Conservation (phyloP, 2,797 vertebrate genomes). For the Hephaestus fuliginosus region DNA sequence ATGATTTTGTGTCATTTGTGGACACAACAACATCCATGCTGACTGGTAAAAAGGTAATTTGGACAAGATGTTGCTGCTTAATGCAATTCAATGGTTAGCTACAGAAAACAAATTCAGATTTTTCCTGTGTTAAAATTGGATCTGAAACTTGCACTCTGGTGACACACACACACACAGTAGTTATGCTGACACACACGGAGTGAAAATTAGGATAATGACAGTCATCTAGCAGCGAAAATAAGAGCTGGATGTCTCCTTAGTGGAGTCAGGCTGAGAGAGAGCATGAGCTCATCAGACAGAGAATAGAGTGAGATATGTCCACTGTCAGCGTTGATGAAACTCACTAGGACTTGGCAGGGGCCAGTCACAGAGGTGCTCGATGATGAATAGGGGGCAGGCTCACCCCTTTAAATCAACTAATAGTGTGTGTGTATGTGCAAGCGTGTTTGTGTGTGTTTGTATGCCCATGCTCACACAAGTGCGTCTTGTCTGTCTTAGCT, state of each 20-base stretch:
- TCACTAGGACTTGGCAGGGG: slow-evolving; percentile 60
- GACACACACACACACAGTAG: slow-evolving; percentile 10
- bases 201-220: slow-evolving; percentile 72
- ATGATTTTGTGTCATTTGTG: not conserved
- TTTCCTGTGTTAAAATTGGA: slow-evolving; percentile 12
- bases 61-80: not conserved
- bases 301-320: slow-evolving; percentile 65
- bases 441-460: slow-evolving; percentile 15
- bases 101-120: slow-evolving; percentile 5
- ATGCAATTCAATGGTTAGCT: slow-evolving; percentile 14
- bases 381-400: slow-evolving; percentile 65
- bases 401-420: slow-evolving; percentile 59
- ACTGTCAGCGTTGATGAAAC: slow-evolving; percentile 75
- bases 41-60: slow-evolving; percentile 15
- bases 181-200: slow-evolving; percentile 40
- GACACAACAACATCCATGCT: not conserved
- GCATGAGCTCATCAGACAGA: slow-evolving; percentile 59
- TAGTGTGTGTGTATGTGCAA: slow-evolving; percentile 15
- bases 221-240: slow-evolving; percentile 64
- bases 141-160: slow-evolving; percentile 2
- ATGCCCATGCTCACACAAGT: slow-evolving; percentile 12
- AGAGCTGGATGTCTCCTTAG: slow-evolving; percentile 55
- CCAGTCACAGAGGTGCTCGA: slow-evolving; percentile 50
- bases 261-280: slow-evolving; percentile 55
- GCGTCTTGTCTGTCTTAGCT: slow-evolving; percentile 48